Evolutionary conservation across 2,113 vertebrate genomes (phyloP).

Genomic region (Orycteropus afer): DNA sequence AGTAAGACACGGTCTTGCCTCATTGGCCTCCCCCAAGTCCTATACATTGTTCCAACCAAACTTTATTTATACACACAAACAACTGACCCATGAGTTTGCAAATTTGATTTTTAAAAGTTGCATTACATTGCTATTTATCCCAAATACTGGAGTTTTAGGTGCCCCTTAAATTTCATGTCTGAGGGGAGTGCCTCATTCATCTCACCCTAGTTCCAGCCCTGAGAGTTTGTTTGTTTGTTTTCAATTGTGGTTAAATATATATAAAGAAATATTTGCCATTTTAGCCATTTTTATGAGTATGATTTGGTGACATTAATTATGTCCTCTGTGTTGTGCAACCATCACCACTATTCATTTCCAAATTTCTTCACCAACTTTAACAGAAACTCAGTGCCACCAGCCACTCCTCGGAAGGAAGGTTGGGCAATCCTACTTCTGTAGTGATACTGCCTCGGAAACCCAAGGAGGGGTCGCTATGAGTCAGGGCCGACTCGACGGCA

Average conservation of each 20-base stretch:
- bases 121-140: slow-evolving; percentile 3
- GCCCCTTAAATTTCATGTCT: not conserved
- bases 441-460: too few relatives aligned
- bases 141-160: not conserved
- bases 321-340: not conserved
- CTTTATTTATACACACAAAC: slow-evolving; percentile 9
- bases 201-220: not conserved
- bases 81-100: not conserved
- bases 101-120: not conserved
- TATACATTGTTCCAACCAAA: not conserved
- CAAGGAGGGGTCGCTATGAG: too few relatives aligned
- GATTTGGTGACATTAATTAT: not conserved
- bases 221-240: not conserved
- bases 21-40: not conserved
- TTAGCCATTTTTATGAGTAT: too few relatives aligned
- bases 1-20: not conserved
- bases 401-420: too few relatives aligned
- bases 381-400: not conserved
- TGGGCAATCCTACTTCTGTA: too few relatives aligned
- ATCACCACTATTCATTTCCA: not conserved
- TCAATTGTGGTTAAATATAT: too few relatives aligned
- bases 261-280: too few relatives aligned
- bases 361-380: not conserved
- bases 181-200: not conserved
- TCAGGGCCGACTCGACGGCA: too few relatives aligned